phyloP scores from a whole-genome alignment of 1,140 invertebrate species.

The Papilio helenus region DNA sequence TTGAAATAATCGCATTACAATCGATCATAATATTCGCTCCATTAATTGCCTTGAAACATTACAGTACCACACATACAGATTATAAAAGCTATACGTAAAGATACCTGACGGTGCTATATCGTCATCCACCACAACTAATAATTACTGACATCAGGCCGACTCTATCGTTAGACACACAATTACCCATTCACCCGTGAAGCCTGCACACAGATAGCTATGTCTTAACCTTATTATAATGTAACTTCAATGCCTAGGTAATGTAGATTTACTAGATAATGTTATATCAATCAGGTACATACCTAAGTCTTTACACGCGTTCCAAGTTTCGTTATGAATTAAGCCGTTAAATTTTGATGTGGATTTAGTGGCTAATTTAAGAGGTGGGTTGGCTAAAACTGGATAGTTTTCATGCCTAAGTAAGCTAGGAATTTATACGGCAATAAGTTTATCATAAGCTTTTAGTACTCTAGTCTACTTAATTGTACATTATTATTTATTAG shows the following conservation, averaged over 20 bases:
- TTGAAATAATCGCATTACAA: constrained; percentile 3
- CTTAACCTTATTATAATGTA: constrained; percentile 35
- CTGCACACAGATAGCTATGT: constrained; percentile 38
- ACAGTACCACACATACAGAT: constrained; percentile 19
- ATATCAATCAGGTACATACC: constrained; percentile 37
- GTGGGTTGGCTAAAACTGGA: not conserved
- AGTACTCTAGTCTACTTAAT: not conserved
- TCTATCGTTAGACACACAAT: constrained; percentile 49
- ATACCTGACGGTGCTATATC: constrained; percentile 40
- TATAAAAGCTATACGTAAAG: constrained; percentile 32
- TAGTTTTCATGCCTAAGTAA: constrained; percentile 30
- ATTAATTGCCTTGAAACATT: constrained; percentile 37
- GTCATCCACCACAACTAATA: constrained; percentile 48
- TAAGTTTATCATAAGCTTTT: not conserved
- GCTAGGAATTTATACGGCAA: constrained; percentile 10
- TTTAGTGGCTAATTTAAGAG: constrained; percentile 4
- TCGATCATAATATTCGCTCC: constrained; percentile 36
- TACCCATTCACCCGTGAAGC: constrained; percentile 53
- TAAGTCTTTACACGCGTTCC: constrained; percentile 38
- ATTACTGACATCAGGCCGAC: constrained; percentile 47
- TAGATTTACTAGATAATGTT: constrained; percentile 39
- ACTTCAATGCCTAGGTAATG: constrained; percentile 40
- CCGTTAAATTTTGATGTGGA: constrained; percentile 33
- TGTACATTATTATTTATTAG: not conserved
- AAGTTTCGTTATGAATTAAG: constrained; percentile 39